Conservation (phyloP, 2,797 vertebrate species). For the Etheostoma perlongum region DNA sequence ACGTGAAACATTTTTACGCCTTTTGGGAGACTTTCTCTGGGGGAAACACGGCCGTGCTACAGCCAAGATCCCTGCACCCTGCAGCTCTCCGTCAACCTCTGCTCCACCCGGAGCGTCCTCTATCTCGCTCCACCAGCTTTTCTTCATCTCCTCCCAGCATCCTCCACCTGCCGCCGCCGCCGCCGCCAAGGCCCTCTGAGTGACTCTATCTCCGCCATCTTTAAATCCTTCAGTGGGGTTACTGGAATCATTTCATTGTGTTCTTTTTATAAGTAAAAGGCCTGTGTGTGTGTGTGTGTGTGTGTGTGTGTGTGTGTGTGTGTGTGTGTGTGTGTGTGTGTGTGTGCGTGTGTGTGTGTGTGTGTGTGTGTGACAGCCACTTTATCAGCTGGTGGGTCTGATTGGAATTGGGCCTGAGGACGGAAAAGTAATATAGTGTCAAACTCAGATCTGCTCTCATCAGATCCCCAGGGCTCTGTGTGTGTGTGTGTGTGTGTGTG, state of each 20-base stretch:
- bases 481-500: slow-evolving; percentile 28
- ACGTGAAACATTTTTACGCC: not conserved
- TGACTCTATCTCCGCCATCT: slow-evolving; percentile 41
- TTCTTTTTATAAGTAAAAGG: slow-evolving; percentile 37
- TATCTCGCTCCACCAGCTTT: slow-evolving; percentile 37
- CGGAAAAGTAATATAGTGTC: slow-evolving; percentile 68
- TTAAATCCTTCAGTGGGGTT: slow-evolving; percentile 39
- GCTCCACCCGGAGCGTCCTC: not conserved
- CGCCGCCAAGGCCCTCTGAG: not conserved
- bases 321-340: slow-evolving; percentile 5
- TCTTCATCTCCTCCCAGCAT: slow-evolving; percentile 6
- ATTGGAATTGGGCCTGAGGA: slow-evolving; percentile 68
- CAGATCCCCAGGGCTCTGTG: slow-evolving; percentile 47
- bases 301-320: slow-evolving; percentile 13
- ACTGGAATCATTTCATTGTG: slow-evolving; percentile 40
- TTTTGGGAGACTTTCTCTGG: too few relatives aligned
- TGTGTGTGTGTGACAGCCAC: slow-evolving; percentile 27
- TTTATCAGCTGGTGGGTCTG: slow-evolving; percentile 69
- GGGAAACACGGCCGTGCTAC: not conserved
- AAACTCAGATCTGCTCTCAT: slow-evolving; percentile 68
- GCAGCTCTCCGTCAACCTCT: not conserved
- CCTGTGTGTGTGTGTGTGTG: slow-evolving; percentile 17
- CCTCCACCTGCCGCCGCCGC: not conserved
- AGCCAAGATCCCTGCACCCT: not conserved
- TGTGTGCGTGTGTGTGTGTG: slow-evolving; percentile 11